Evolutionary conservation across 1,140 invertebrate genomes (phyloP), one percentile per base, ranked within the genome.

Genomic region (Lutraria rhynchaena): DNA sequence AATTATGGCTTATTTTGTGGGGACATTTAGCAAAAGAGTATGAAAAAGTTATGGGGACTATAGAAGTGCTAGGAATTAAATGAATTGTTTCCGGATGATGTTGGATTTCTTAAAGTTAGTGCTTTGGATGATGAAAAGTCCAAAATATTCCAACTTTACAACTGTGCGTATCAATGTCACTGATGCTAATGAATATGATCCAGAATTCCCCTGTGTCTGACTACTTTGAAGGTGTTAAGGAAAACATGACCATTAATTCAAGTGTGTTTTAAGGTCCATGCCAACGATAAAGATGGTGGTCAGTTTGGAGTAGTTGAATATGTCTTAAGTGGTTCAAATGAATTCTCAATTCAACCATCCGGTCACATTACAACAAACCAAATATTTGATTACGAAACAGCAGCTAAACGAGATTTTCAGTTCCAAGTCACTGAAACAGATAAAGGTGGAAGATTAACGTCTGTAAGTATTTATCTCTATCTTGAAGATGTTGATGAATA

Each of bases 401-500:
- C 31, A 46, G 58, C 19, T 22, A 51, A 7, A 96, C 95, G 71
- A 96, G 95, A 88, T 94, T 95, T 37, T 99, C 95, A 95, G 31
- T 97, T 99, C 91, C 95, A 95, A 0, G 93, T 99, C 11, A 94
- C 94, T 83, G 97, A 97, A 0, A 96, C 94, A 11, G 98, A 99
- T 92, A 92, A 94, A 57, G 98, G 97, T 24, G 97, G 96, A 0
- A 94, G 95, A 90, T 94, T 93, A 31, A 94, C 96, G 0, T 94
- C 94, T 13, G 96, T 97, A 0, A 94, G 95, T 85, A 96, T 98
- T 0, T 94, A 95, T 70, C 95, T 99, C 0, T 95, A 97, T 89
- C 95, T 99, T 78, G 96, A 97, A 86, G 97, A 97, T 70, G 94
- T 95, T 82, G 98, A 99, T 91, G 98, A 99, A 92, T 99, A 96